Evolutionary conservation across 2,888 invertebrate genomes (phyloP), one percentile per base, ranked within the genome.

Genomic region (Hypena proboscidalis): DNA sequence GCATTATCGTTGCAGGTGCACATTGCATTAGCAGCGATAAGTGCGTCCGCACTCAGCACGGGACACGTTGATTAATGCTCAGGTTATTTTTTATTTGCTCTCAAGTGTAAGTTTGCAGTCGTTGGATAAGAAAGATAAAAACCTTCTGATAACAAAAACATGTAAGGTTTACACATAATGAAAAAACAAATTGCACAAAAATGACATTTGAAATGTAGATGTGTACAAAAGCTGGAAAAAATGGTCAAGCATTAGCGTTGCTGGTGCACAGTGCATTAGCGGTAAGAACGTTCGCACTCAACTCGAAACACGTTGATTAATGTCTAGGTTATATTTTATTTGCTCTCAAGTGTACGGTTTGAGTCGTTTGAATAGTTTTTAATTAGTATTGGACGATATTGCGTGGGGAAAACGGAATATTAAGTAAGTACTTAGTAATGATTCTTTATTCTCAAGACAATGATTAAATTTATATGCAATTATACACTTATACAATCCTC

Each of bases 231-330:
- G 31, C 36, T 19, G 7, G 25, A 39, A 51, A 64, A 47, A 44
- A 34, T 32, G 22, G 40, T 30, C 25, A 36, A 55, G 52, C 36
- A 39, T 53, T 61, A 55, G 58, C 37, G 40, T 49, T 48, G 56
- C 75, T 70, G 75, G 74, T 75, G 75, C 51, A 58, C 40, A 48
- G 52, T 58, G 67, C 75, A 73, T 74, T 76, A 77, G 67, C 54
- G 69, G 58, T 69, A 70, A 76, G 71, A 70, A 74, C 67, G 59
- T 58, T 57, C 65, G 60, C 61, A 57, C 61, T 68, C 50, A 41
- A 47, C 51, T 33, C 42, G 53, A 48, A 70, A 68, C 73, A 62
- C 58, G 47, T 54, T 74, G 70, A 72, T 71, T 62, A 66, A 74
- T 73, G 44, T 45, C 15, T 6, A 10, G 33, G 55, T 49, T 55